A percentile compares a stretch with the other conserved stretches of the same genome.
These are phyloP conservation scores for Perithous albicinctus DNA, from an alignment of 2,888 invertebrate genomes.

Conservation along the genomic window DNA sequence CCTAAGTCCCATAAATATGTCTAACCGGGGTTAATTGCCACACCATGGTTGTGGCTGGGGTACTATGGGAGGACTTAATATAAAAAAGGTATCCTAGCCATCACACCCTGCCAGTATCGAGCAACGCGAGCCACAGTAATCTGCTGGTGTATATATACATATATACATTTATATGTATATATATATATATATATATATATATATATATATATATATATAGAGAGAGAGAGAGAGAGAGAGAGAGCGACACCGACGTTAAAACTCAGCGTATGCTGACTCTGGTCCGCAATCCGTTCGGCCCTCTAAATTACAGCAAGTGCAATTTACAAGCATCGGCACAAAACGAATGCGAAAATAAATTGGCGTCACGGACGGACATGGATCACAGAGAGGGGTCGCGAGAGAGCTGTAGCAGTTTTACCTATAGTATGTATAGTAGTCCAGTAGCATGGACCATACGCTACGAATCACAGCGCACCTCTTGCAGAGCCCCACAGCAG, in stretches of 20 bases:
- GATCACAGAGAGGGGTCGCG: constrained; percentile 66
- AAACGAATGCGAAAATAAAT: constrained; percentile 82
- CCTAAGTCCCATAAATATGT: too few relatives aligned
- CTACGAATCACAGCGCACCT: not conserved
- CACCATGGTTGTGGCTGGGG: too few relatives aligned
- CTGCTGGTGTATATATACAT: too few relatives aligned
- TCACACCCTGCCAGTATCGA: too few relatives aligned
- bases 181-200: too few relatives aligned
- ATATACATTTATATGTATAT: constrained; percentile 25
- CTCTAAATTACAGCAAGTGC: constrained; percentile 79
- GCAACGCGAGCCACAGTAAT: too few relatives aligned
- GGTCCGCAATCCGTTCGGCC: constrained; percentile 72
- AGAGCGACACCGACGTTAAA: too few relatives aligned
- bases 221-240: too few relatives aligned
- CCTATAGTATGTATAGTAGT: not conserved
- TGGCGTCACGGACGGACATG: constrained; percentile 75
- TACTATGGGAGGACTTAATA: too few relatives aligned
- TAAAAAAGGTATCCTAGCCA: too few relatives aligned
- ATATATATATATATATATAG: too few relatives aligned
- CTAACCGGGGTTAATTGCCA: too few relatives aligned
- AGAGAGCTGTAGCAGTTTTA: not conserved
- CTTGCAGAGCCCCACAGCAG: constrained; percentile 1
- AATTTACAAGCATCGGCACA: constrained; percentile 78
- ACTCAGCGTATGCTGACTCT: constrained; percentile 76
- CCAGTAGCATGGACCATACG: not conserved